These are phyloP conservation scores for Tanypteryx hageni DNA, from an alignment of 2,888 invertebrate species.

Conservation along the genomic window DNA sequence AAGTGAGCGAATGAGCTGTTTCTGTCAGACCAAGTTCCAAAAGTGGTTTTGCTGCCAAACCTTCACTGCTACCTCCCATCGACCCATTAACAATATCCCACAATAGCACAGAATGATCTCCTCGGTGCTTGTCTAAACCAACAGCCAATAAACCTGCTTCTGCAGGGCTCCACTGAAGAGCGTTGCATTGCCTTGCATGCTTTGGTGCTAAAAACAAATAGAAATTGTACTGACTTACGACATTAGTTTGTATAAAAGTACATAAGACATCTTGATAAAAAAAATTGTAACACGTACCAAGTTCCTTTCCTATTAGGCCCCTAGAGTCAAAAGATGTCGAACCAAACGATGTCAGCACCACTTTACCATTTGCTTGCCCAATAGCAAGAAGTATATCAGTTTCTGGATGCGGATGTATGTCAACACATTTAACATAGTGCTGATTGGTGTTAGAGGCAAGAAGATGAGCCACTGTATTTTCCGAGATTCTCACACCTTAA, in stretches of 20 bases:
- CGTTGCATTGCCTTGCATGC: slow-evolving; percentile 90
- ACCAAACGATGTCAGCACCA: slow-evolving; percentile 87
- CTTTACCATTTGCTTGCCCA: slow-evolving; percentile 93
- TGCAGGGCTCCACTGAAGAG: slow-evolving; percentile 90
- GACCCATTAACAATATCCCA: slow-evolving; percentile 88
- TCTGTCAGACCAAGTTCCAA: slow-evolving; percentile 90
- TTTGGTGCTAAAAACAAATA: slow-evolving; percentile 82
- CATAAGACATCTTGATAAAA: not conserved
- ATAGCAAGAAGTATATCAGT: slow-evolving; percentile 88
- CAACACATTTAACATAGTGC: slow-evolving; percentile 90
- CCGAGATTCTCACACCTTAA: slow-evolving; percentile 83
- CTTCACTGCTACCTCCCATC: slow-evolving; percentile 68
- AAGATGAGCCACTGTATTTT: slow-evolving; percentile 82
- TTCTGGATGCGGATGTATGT: slow-evolving; percentile 88
- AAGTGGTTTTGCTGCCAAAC: slow-evolving; percentile 76
- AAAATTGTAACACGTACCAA: slow-evolving; percentile 78
- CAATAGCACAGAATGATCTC: slow-evolving; percentile 91
- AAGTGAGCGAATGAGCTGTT: slow-evolving; percentile 88
- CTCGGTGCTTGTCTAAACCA: slow-evolving; percentile 92
- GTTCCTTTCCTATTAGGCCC: slow-evolving; percentile 85
- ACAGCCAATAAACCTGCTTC: slow-evolving; percentile 90
- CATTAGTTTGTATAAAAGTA: not conserved
- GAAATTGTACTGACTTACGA: not conserved
- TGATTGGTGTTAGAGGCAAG: slow-evolving; percentile 85
- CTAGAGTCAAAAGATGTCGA: slow-evolving; percentile 82